Evolutionary conservation across 2,888 invertebrate species (phyloP).

Genomic region (Heliconius ismenius): DNA sequence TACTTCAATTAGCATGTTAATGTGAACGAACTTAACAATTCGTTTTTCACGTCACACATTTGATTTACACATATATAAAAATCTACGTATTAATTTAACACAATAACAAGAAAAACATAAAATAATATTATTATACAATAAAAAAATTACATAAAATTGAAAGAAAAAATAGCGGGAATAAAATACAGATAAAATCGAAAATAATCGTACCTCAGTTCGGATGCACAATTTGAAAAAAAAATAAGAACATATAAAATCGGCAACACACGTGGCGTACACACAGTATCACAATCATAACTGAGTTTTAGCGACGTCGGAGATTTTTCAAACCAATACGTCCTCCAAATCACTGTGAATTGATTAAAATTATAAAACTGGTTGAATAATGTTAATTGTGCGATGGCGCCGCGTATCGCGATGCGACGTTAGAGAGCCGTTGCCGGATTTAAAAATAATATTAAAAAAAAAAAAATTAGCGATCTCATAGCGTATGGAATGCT

Average conservation of each 20-base stretch:
- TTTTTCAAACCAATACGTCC: constrained; percentile 53
- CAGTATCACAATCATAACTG: constrained; percentile 71
- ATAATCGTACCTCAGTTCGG: constrained; percentile 35
- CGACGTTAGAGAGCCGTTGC: constrained; percentile 66
- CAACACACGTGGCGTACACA: constrained; percentile 65
- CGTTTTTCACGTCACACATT: not conserved
- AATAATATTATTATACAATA: not conserved
- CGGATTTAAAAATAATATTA: constrained; percentile 72
- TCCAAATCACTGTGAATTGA: constrained; percentile 57
- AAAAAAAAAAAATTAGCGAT: constrained; percentile 57
- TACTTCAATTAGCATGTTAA: not conserved
- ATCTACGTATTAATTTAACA: not conserved
- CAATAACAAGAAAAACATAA: not conserved
- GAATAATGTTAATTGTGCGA: constrained; percentile 49
- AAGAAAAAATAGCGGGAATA: constrained; percentile 18
- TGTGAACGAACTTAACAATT: constrained; percentile 5
- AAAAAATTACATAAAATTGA: not conserved
- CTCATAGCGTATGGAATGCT: constrained; percentile 48
- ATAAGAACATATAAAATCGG: constrained; percentile 44
- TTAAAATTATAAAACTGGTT: constrained; percentile 58
- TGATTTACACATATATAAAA: not conserved
- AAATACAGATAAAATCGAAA: constrained; percentile 28
- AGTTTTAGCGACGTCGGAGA: constrained; percentile 47
- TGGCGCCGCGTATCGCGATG: constrained; percentile 44
- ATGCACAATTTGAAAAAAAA: constrained; percentile 37